Evolutionary conservation across 1,140 invertebrate genomes (phyloP).

Genomic region (Nasonia giraulti): DNA sequence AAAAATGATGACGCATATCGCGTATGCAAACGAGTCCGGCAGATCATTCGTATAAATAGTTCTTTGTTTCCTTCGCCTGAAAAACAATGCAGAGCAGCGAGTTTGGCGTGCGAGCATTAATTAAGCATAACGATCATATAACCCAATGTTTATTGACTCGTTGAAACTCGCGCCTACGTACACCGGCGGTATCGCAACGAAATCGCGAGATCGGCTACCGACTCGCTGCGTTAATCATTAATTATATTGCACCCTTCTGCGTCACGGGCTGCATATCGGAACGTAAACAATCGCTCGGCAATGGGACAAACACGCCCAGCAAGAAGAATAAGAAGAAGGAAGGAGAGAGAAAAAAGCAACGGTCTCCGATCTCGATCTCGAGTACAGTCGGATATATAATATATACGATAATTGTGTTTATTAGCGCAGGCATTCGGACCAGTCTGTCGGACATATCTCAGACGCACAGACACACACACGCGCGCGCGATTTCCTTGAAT

Average conservation of each 20-base stretch:
- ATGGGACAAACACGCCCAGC: background rate
- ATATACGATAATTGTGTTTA: conserved; percentile 5
- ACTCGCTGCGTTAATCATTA: background rate
- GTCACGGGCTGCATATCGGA: background rate
- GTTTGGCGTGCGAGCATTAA: background rate
- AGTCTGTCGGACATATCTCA: background rate
- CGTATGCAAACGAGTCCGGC: background rate
- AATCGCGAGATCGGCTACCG: background rate
- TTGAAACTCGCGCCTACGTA: background rate
- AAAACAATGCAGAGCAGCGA: background rate
- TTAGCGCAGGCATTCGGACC: background rate
- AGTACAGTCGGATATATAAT: background rate
- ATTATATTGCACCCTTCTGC: background rate
- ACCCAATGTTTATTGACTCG: background rate
- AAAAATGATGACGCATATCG: background rate
- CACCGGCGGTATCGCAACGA: background rate
- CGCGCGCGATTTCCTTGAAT: background rate
- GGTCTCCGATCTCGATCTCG: background rate
- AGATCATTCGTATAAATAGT: background rate
- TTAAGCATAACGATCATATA: background rate
- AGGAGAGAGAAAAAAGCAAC: too few species aligned
- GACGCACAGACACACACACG: background rate
- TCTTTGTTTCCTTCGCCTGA: background rate
- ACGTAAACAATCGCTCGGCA: conserved; percentile 1
- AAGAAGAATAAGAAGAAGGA: background rate